A percentile compares a stretch with the other conserved stretches of the same genome.
Evolutionary conservation across 2,888 invertebrate genomes (phyloP).

Genomic region (Macaria liturata): DNA sequence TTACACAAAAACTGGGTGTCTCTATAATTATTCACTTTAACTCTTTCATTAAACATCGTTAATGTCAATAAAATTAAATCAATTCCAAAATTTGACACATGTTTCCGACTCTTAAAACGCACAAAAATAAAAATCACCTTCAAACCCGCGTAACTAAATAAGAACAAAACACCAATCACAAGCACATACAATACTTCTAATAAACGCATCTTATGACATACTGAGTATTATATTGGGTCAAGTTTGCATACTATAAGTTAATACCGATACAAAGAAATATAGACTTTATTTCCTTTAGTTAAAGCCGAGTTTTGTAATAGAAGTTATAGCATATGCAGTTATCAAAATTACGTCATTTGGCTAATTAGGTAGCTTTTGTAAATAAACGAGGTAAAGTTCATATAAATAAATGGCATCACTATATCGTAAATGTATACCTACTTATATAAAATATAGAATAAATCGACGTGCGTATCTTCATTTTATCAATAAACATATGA

Average conservation of each 20-base stretch:
- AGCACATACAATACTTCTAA: slow-evolving; percentile 14
- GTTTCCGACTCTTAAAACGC: no score
- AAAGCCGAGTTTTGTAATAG: no score
- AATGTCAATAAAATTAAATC: no score
- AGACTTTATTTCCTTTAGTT: not conserved
- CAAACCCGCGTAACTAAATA: slow-evolving; percentile 10
- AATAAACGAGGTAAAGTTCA: slow-evolving; percentile 8
- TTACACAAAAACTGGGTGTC: no score
- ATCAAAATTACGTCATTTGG: slow-evolving; percentile 35
- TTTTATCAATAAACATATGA: no score
- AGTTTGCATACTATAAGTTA: not conserved
- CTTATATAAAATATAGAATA: no score
- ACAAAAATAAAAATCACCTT: slow-evolving; percentile 13
- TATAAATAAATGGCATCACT: not conserved
- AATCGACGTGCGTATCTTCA: no score
- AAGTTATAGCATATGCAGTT: slow-evolving; percentile 1
- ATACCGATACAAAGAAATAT: not conserved
- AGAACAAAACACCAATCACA: slow-evolving; percentile 11
- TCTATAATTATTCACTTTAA: no score
- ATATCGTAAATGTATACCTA: no score
- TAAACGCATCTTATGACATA: slow-evolving; percentile 14
- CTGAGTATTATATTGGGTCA: not conserved
- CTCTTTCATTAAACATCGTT: no score
- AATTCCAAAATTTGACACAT: no score
- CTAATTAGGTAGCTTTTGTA: slow-evolving; percentile 18